A percentile compares a stretch with the other conserved stretches of the same genome.
Conservation (phyloP, 1,140 invertebrate genomes). For the Zophobas atratus region DNA sequence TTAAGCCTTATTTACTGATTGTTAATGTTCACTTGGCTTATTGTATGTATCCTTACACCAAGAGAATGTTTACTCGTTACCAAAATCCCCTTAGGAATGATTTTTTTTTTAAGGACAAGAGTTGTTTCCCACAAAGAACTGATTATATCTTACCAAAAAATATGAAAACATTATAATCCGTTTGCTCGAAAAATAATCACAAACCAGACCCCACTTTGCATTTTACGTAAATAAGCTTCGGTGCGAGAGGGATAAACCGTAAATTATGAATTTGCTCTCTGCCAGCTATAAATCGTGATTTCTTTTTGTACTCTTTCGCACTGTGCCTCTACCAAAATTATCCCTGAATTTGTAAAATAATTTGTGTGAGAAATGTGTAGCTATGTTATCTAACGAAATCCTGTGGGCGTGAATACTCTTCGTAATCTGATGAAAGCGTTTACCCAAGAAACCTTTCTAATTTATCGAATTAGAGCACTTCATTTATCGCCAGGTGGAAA, state of each 20-base stretch:
- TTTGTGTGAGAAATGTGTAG: conserved; percentile 25
- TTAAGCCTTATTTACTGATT: too few relatives aligned
- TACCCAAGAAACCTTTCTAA: conserved; percentile 37
- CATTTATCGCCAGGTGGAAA: conserved; percentile 33
- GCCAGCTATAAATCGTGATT: conserved; percentile 27
- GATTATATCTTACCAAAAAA: neutral
- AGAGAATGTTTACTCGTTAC: too few relatives aligned
- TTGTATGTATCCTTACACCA: too few relatives aligned
- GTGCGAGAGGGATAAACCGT: neutral
- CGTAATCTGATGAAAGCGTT: conserved; percentile 21
- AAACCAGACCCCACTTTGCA: neutral
- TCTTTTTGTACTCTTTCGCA: conserved; percentile 23
- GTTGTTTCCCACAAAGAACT: neutral
- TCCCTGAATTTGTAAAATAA: conserved; percentile 31
- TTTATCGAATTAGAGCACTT: conserved; percentile 43
- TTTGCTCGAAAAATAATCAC: conserved; percentile 21
- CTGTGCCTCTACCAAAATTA: conserved; percentile 14
- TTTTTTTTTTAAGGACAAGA: too few relatives aligned
- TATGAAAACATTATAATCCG: conserved; percentile 1
- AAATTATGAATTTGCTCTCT: conserved; percentile 35
- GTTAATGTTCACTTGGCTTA: too few relatives aligned
- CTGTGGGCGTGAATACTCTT: conserved; percentile 17
- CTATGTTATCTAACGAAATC: conserved; percentile 28
- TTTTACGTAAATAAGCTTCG: conserved; percentile 27
- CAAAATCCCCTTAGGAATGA: too few relatives aligned